phyloP scores from a whole-genome alignment of 2,113 vertebrate genomes.

The Pipra filicauda region DNA sequence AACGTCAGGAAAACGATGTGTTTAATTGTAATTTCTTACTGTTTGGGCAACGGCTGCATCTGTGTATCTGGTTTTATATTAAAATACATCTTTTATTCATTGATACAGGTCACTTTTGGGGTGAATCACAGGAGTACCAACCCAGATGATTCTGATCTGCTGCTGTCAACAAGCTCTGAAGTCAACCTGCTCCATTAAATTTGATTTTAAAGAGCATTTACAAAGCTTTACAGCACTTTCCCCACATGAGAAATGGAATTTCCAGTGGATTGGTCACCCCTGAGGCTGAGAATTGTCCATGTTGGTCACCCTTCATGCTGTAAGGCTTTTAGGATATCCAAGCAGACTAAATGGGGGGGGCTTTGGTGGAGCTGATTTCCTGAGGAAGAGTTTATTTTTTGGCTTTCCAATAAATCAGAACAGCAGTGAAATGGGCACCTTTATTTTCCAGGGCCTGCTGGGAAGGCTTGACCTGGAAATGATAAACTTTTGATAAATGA shows the following conservation, averaged over 20 bases:
- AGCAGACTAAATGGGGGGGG: neutral
- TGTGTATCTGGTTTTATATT: neutral
- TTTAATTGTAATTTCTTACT: neutral
- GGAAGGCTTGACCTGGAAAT: neutral
- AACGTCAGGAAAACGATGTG: accelerated
- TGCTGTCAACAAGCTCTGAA: neutral
- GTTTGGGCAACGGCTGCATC: neutral
- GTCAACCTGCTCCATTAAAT: neutral
- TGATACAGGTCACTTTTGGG: neutral
- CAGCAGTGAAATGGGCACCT: neutral
- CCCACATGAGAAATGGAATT: neutral
- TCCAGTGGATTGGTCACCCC: neutral
- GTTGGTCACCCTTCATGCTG: neutral
- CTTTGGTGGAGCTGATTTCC: neutral
- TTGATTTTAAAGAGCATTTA: neutral
- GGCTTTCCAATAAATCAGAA: neutral
- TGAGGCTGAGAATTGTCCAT: neutral
- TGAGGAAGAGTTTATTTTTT: neutral
- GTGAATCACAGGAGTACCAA: neutral
- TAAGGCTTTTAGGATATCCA: neutral
- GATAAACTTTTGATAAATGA: neutral
- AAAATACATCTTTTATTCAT: neutral
- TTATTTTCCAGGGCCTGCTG: neutral
- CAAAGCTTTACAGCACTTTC: neutral
- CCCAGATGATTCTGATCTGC: neutral